Conservation (phyloP, 2,888 invertebrate species). For the Oscheius sp. region DNA sequence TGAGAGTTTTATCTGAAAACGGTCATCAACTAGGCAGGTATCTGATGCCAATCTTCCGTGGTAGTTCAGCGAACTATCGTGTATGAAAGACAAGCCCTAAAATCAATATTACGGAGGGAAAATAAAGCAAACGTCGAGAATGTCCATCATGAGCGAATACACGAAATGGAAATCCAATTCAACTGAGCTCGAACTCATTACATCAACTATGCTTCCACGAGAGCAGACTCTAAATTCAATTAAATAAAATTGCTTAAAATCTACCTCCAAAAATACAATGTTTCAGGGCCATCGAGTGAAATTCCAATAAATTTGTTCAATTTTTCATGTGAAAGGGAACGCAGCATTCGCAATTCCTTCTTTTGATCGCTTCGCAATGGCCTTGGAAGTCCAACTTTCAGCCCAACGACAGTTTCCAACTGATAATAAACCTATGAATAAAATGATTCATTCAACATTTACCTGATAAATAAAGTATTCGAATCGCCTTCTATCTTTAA, state of each 20-base stretch:
- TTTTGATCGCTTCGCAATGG: constrained; percentile 30
- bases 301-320: constrained; percentile 66
- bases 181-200: constrained; percentile 42
- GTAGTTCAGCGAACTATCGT: constrained; percentile 36
- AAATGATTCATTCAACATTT: not conserved
- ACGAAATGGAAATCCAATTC: constrained; percentile 52
- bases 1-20: constrained; percentile 64
- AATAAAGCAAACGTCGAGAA: constrained; percentile 48
- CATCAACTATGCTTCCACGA: constrained; percentile 37
- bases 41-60: constrained; percentile 51
- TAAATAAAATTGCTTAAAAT: too few species aligned
- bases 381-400: constrained; percentile 35
- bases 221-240: constrained; percentile 7
- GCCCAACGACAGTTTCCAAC: constrained; percentile 35
- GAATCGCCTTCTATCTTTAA: constrained; percentile 8
- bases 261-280: constrained; percentile 60
- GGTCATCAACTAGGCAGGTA: constrained; percentile 56
- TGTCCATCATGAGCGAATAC: constrained; percentile 47
- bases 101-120: not conserved
- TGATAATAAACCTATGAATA: not conserved
- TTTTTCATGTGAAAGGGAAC: constrained; percentile 62
- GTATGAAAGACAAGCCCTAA: constrained; percentile 51
- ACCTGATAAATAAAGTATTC: constrained; percentile 1
- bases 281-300: constrained; percentile 54
- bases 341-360: constrained; percentile 46